phyloP scores from a whole-genome alignment of 2,888 invertebrate genomes.

The Koerneria pararmatus region DNA sequence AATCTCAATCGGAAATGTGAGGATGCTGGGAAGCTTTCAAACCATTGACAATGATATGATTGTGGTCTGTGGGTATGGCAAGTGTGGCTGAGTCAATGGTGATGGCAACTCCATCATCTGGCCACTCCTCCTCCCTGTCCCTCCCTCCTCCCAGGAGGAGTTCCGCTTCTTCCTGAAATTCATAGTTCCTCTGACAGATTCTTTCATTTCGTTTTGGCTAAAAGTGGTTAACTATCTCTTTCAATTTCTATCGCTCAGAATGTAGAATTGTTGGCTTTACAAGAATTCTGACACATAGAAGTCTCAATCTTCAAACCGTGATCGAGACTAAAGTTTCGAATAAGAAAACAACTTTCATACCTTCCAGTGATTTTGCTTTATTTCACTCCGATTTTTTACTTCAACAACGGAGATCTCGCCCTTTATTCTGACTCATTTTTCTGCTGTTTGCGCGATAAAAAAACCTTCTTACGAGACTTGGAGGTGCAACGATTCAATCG shows the following conservation, averaged over 20 bases:
- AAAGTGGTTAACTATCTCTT: neutral
- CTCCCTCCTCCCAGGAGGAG: constrained; percentile 1
- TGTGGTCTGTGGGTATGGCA: constrained; percentile 45
- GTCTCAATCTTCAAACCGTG: neutral
- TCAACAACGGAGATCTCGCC: no score
- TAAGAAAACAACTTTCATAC: no score
- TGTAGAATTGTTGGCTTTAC: constrained; percentile 1
- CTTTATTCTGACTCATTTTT: no score
- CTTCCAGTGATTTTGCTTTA: no score
- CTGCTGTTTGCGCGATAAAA: no score
- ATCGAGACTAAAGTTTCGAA: no score
- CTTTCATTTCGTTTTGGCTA: neutral
- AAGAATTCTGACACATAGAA: neutral
- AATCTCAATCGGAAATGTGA: no score
- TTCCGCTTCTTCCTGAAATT: constrained; percentile 14
- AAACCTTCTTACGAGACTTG: neutral
- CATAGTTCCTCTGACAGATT: neutral
- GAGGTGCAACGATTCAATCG: neutral
- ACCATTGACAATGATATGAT: constrained; percentile 41
- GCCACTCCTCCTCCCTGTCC: constrained; percentile 43
- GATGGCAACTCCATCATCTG: constrained; percentile 53
- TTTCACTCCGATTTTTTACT: no score
- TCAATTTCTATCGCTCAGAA: constrained; percentile 22
- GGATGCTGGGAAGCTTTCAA: no score
- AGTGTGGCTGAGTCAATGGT: constrained; percentile 48